A percentile compares a stretch with the other conserved stretches of the same genome.
Evolutionary conservation across 1,140 invertebrate genomes (phyloP).

Genomic region (Gerris buenoi): DNA sequence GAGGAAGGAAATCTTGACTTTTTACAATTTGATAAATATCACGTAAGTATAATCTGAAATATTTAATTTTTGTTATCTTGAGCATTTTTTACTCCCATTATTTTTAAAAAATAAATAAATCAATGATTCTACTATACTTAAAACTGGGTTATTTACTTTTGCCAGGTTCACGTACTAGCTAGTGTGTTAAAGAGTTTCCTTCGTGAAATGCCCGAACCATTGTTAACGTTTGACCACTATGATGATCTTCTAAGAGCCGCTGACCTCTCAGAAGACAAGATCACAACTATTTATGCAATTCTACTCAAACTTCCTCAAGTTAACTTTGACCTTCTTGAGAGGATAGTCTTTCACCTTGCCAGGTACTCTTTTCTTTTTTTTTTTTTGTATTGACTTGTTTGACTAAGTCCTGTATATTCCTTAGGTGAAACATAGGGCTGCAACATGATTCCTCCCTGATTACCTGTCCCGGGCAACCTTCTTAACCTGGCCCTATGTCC

Average conservation of each 20-base stretch:
- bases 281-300: conserved; percentile 69
- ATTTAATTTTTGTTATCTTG: background rate
- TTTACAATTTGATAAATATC: conserved; percentile 51
- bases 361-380: too few species aligned
- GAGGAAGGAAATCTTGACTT: conserved; percentile 53
- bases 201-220: conserved; percentile 80
- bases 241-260: conserved; percentile 82
- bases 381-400: too few species aligned
- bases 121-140: background rate
- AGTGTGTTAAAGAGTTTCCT: conserved; percentile 85
- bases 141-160: conserved; percentile 23
- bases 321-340: conserved; percentile 82
- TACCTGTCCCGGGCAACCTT: too few species aligned
- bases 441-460: too few species aligned
- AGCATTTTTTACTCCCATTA: background rate
- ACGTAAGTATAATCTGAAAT: conserved; percentile 20
- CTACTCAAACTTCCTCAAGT: conserved; percentile 75
- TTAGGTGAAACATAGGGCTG: too few species aligned
- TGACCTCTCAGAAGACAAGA: conserved; percentile 67
- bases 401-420: too few species aligned
- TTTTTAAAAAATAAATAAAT: too few species aligned
- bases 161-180: conserved; percentile 73
- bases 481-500: too few species aligned
- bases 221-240: conserved; percentile 84
- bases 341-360: conserved; percentile 84